These are phyloP conservation scores for Condylostylus longicornis DNA, from an alignment of 1,140 invertebrate genomes.

Conservation along the genomic window DNA sequence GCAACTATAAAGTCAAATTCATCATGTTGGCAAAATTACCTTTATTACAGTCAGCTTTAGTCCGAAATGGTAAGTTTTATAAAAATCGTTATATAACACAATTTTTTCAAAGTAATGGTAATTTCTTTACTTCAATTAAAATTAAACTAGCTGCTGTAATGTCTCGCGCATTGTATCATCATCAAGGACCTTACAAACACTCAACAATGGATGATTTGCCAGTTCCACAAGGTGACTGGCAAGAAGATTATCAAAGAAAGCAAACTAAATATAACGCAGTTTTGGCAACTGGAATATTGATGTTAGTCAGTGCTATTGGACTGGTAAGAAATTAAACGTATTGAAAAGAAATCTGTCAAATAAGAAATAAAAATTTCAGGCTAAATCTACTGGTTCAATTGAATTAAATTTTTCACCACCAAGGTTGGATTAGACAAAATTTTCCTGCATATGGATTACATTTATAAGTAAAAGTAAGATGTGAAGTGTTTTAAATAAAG, in stretches of 20 bases:
- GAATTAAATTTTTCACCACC: constrained; percentile 44
- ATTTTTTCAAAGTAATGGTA: too few relatives aligned
- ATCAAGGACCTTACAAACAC: constrained; percentile 16
- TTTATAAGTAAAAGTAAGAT: too few relatives aligned
- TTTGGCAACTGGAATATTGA: constrained; percentile 43
- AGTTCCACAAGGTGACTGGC: constrained; percentile 55
- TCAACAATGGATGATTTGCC: constrained; percentile 56
- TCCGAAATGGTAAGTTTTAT: too few relatives aligned
- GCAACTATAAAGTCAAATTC: too few relatives aligned
- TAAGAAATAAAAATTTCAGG: constrained; percentile 26
- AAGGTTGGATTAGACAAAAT: constrained; percentile 35
- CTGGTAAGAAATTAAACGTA: constrained; percentile 38
- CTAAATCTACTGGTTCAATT: constrained; percentile 39
- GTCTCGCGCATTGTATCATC: constrained; percentile 28
- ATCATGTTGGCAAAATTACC: too few relatives aligned
- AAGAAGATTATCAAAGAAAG: constrained; percentile 43
- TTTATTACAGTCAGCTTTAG: too few relatives aligned
- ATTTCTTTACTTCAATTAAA: too few relatives aligned
- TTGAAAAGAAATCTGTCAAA: neutral
- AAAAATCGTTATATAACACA: too few relatives aligned
- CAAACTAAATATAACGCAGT: constrained; percentile 51
- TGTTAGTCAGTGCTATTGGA: constrained; percentile 38
- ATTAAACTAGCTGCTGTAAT: constrained; percentile 25
- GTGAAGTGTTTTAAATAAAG: constrained; percentile 28
- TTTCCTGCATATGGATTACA: too few relatives aligned